phyloP scores from a whole-genome alignment of 2,888 invertebrate species.

The Torymus aiolomorphi region DNA sequence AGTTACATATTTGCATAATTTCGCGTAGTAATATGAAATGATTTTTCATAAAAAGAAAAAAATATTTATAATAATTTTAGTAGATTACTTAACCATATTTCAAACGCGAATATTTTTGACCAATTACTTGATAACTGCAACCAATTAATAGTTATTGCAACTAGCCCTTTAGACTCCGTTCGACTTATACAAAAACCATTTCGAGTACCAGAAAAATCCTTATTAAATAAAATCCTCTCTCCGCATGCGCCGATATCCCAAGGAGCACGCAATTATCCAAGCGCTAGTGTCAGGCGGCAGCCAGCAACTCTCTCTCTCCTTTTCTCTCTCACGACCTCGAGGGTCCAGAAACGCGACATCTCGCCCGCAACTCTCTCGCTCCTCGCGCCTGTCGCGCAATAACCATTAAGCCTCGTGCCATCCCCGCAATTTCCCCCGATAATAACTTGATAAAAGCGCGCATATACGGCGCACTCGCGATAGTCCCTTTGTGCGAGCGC shows the following conservation, averaged over 20 bases:
- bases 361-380: slow-evolving; percentile 49
- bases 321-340: slow-evolving; percentile 62
- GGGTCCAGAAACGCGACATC: slow-evolving; percentile 59
- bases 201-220: too few relatives aligned
- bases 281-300: neutral
- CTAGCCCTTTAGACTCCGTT: too few relatives aligned
- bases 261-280: slow-evolving; percentile 34
- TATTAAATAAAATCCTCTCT: too few relatives aligned
- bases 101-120: too few relatives aligned
- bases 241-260: neutral
- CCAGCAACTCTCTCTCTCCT: slow-evolving; percentile 10
- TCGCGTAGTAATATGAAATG: too few relatives aligned
- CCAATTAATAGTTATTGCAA: too few relatives aligned
- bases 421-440: slow-evolving; percentile 61
- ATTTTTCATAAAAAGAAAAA: too few relatives aligned
- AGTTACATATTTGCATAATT: too few relatives aligned
- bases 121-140: too few relatives aligned
- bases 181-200: too few relatives aligned
- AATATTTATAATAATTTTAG: too few relatives aligned
- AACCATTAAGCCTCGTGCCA: slow-evolving; percentile 54
- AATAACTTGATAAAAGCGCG: slow-evolving; percentile 62
- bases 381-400: slow-evolving; percentile 61
- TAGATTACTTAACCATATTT: too few relatives aligned
- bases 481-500: slow-evolving; percentile 33
- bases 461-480: neutral